Base-by-base conservation (phyloP, 2,797 vertebrate genomes). In the Decapterus maruadsi region DNA sequence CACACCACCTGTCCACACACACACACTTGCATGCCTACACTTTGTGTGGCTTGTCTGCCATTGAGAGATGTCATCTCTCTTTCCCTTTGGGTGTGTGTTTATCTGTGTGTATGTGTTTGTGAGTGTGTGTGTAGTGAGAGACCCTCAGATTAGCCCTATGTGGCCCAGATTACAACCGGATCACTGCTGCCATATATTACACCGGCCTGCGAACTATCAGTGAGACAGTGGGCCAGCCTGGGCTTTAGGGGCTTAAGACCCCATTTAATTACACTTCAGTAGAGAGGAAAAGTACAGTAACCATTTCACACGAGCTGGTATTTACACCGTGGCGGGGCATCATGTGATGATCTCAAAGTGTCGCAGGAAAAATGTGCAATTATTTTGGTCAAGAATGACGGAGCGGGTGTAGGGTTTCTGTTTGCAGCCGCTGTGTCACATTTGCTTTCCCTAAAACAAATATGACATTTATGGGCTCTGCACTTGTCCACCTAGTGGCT, bases 161-260 rank as follows among this genome's bases (percentile, higher is more conserved):
- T 90, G 92, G 87, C 82, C 90, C 84, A 94, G 91, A 94, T 94
- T 93, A 91, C 91, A 87, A 71, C 85, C 50, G 89, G 92, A 92
- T 93, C 89, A 92, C 77, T 56, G 80, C 89, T 82, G 77, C 55
- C 71, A 83, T 75, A 87, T 84, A 91, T 85, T 87, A 88, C 87
- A 80, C 53, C 2, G 8, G 63, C 75, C 82, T 89, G 82, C 70
- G 73, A 88, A 73, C 75, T 74, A 77, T 79, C 72, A 78, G 66
- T 56, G 77, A 83, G 87, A 84, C 84, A 78, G 79, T 82, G 81
- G 70, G 38, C 58, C 80, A 74, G 83, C 22, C 81, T 65, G 54
- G 60, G 87, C 83, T 92, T 93, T 85, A 77, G 61, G 56, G 82
- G 84, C 87, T 93, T 90, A 91, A 92, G 81, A 89, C 81, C 83